phyloP scores from a whole-genome alignment of 2,888 invertebrate genomes.

The Lomographa bimaculata region DNA sequence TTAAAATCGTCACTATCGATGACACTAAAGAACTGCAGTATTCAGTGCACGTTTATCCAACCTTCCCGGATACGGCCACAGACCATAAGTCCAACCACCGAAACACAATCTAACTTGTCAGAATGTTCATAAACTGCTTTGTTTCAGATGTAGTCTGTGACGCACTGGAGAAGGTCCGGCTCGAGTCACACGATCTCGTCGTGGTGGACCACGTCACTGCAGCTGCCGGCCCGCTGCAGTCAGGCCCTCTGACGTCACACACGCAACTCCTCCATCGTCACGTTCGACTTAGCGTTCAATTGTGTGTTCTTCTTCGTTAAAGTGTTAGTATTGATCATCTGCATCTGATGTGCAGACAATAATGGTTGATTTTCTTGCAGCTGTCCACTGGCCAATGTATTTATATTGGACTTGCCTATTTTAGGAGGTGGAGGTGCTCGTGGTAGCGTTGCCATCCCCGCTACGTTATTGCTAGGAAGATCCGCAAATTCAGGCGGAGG shows the following conservation, averaged over 20 bases:
- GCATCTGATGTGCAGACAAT: conserved; percentile 89
- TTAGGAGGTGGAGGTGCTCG: conserved; percentile 91
- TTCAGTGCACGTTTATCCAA: conserved; percentile 23
- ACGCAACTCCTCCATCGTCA: conserved; percentile 91
- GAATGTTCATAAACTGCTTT: conserved; percentile 7
- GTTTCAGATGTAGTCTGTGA: conserved; percentile 65
- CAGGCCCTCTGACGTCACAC: conserved; percentile 90
- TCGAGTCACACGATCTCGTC: conserved; percentile 81
- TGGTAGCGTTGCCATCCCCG: conserved; percentile 84
- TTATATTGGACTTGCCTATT: conserved; percentile 84
- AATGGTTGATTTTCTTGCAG: conserved; percentile 87
- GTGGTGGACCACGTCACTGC: conserved; percentile 77
- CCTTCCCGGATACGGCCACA: conserved; percentile 20
- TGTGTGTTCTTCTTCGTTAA: conserved; percentile 90
- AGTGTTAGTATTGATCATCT: conserved; percentile 90
- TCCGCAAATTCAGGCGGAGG: conserved; percentile 94
- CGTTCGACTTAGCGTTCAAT: conserved; percentile 83
- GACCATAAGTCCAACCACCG: conserved; percentile 22
- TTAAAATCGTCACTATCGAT: conserved; percentile 19
- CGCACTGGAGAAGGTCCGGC: conserved; percentile 80
- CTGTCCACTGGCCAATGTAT: conserved; percentile 83
- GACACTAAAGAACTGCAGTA: conserved; percentile 30
- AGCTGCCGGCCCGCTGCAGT: conserved; percentile 82
- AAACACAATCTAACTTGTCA: conserved; percentile 17
- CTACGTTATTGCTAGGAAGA: conserved; percentile 87